Evolutionary conservation across 2,113 vertebrate species (phyloP), one percentile per base, ranked within the genome.

Genomic region (Lethenteron camtschaticum): DNA sequence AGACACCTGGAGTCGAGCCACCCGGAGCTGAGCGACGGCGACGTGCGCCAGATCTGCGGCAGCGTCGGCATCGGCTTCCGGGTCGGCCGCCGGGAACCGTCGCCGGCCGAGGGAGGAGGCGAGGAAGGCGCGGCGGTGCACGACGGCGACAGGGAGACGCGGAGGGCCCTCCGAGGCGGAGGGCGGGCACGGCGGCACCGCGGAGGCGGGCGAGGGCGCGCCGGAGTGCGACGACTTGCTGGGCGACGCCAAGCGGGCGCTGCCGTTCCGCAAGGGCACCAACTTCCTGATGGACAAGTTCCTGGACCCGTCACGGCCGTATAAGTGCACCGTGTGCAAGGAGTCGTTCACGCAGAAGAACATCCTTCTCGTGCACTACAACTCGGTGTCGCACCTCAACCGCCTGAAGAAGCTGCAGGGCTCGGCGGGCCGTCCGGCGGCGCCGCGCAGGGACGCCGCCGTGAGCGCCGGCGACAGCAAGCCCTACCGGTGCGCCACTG

Each of bases 261-360:
- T 99, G 77, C 95, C 95, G 80, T 99, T 99, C 79, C 82, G 92
- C 82, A 99, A 99, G 85, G 95, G 92, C 79, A 89, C 91, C 77
- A 99, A 99, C 79, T 97, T 99, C 78, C 96, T 91, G 24, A 97
- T 99, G 92, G 92, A 99, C 78, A 99, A 99, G 78, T 99, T 99
- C 81, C 82, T 99, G 71, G 95, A 99, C 78, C 95, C 95, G 68
- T 99, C 95, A 68, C 87, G 95, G 71, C 95, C 95, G 8, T 99
- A 99, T 76, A 99, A 99, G 75, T 99, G 95, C 81, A 99, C 95
- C 72, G 95, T 99, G 72, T 99, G 95, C 79, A 99, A 99, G 79
- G 92, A 99, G 79, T 99, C 95, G n/a, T 99, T 99, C 75, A 97
- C 95, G 55, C 95, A 99, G 78, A 99, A 99, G 83, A 99, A 99